A percentile compares a stretch with the other conserved stretches of the same genome.
phyloP scores from a whole-genome alignment of 2,113 vertebrate genomes.

The Formicarius rufipectus region DNA sequence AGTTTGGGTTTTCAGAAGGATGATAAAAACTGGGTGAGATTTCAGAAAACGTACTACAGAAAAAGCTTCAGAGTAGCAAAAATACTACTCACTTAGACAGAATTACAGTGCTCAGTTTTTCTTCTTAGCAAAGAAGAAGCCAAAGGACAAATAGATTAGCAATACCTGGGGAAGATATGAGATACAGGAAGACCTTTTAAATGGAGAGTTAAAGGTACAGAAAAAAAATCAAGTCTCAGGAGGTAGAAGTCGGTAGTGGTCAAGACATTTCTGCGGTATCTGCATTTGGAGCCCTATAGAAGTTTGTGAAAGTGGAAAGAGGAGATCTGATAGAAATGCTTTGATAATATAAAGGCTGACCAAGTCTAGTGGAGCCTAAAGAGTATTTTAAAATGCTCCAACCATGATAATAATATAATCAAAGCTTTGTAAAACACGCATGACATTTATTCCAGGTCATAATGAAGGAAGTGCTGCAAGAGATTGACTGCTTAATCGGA shows the following conservation, averaged over 20 bases:
- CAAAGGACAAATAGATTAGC: background rate
- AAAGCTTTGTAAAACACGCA: background rate
- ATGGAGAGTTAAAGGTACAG: background rate
- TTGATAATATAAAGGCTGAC: background rate
- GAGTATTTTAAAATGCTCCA: background rate
- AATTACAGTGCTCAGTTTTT: background rate
- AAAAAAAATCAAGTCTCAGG: background rate
- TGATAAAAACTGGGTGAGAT: background rate
- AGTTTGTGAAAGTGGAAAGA: background rate
- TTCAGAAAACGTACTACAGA: background rate
- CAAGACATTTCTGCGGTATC: background rate
- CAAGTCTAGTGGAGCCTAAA: background rate
- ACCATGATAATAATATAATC: background rate
- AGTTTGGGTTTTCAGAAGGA: background rate
- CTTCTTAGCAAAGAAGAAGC: background rate
- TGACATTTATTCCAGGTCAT: background rate
- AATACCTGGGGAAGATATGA: background rate
- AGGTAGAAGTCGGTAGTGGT: background rate
- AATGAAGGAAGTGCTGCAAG: background rate
- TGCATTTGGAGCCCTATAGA: background rate
- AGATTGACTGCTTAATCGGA: background rate
- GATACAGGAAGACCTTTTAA: background rate
- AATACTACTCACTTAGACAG: background rate
- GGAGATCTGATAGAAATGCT: background rate
- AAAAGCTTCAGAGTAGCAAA: conserved; percentile 7